These are phyloP conservation scores for Conus ventricosus DNA, from an alignment of 1,140 invertebrate species.

Conservation along the genomic window DNA sequence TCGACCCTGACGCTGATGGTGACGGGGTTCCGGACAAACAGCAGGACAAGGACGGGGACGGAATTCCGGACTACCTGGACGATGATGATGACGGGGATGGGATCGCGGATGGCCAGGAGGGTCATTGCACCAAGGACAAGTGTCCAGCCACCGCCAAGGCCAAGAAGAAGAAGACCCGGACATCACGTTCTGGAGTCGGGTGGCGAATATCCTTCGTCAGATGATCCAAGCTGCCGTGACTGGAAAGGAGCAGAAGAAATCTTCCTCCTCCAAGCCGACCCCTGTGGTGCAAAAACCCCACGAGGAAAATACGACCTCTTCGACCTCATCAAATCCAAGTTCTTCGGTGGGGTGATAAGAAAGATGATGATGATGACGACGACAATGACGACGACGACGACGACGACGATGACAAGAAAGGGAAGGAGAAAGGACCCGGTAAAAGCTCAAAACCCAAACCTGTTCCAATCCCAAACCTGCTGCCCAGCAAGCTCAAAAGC, in stretches of 20 bases:
- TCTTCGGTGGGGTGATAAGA: not conserved
- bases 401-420: constrained; percentile 22
- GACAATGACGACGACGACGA: constrained; percentile 24
- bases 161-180: not conserved
- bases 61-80: constrained; percentile 62
- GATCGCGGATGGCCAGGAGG: constrained; percentile 49
- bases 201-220: constrained; percentile 5
- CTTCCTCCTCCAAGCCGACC: not conserved
- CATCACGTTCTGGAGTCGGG: constrained; percentile 20
- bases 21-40: constrained; percentile 68
- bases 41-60: constrained; percentile 62
- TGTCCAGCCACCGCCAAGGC: constrained; percentile 23
- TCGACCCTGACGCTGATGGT: constrained; percentile 63
- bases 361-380: not conserved
- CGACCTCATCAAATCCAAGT: constrained; percentile 36
- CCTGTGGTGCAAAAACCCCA: constrained; percentile 32
- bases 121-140: constrained; percentile 23
- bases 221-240: constrained; percentile 13
- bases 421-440: not conserved
- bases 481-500: not conserved
- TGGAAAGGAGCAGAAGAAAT: not conserved
- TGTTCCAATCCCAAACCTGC: not conserved
- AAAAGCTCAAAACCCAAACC: not conserved
- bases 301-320: constrained; percentile 49
- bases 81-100: constrained; percentile 62